phyloP scores from a whole-genome alignment of 2,888 invertebrate genomes.

The Andrena marginata region DNA sequence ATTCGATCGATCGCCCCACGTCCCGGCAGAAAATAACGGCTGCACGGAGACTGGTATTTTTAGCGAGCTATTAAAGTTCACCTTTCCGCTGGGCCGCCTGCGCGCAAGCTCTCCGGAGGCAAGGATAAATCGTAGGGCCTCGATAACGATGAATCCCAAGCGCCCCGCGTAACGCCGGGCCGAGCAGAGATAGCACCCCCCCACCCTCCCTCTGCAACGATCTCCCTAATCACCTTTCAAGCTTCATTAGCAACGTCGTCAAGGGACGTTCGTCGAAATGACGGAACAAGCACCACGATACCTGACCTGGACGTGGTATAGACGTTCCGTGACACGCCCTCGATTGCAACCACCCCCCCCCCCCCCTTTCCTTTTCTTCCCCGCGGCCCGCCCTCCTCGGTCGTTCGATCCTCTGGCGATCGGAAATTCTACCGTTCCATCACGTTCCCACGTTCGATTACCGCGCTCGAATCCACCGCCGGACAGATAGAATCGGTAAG shows the following conservation, averaged over 20 bases:
- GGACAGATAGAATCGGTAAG: neutral
- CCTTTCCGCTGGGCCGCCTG: slow-evolving; percentile 40
- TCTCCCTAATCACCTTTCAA: no score
- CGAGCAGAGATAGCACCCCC: neutral
- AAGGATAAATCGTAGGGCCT: slow-evolving; percentile 37
- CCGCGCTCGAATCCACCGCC: neutral
- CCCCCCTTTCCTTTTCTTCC: slow-evolving; percentile 26
- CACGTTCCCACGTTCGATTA: no score
- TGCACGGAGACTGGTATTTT: slow-evolving; percentile 67
- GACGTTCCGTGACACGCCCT: slow-evolving; percentile 56
- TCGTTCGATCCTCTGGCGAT: slow-evolving; percentile 3
- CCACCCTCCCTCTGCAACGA: neutral
- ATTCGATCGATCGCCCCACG: slow-evolving; percentile 50
- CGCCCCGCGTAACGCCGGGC: neutral
- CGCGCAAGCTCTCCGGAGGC: slow-evolving; percentile 50
- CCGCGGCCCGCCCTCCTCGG: neutral
- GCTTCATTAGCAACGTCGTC: no score
- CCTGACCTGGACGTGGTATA: neutral
- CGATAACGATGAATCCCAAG: slow-evolving; percentile 28
- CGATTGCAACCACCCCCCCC: slow-evolving; percentile 25
- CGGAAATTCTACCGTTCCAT: neutral
- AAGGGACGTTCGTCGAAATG: neutral
- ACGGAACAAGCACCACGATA: neutral
- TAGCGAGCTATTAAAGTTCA: slow-evolving; percentile 68
- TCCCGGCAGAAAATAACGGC: slow-evolving; percentile 55